phyloP scores from a whole-genome alignment of 2,797 vertebrate genomes.

The Hipposideros larvatus region DNA sequence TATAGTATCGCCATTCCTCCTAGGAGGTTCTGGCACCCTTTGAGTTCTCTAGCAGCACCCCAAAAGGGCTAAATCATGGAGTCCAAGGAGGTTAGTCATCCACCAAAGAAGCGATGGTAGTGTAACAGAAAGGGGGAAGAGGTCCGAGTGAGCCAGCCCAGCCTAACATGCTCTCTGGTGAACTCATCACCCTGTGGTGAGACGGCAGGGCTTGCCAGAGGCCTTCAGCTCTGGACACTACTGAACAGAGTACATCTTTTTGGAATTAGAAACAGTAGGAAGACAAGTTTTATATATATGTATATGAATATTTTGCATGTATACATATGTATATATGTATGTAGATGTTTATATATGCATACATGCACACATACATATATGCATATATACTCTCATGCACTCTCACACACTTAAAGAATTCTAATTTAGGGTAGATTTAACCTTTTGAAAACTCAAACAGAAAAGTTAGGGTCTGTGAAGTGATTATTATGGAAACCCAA shows the following conservation, averaged over 20 bases:
- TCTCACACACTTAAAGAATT: conserved; percentile 9
- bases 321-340: background rate
- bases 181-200: conserved; percentile 82
- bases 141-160: conserved; percentile 73
- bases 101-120: conserved; percentile 74
- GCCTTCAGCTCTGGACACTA: conserved; percentile 84
- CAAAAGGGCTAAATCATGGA: background rate
- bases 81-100: conserved; percentile 50
- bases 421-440: conserved; percentile 73
- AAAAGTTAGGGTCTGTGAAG: conserved; percentile 66
- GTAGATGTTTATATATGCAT: background rate
- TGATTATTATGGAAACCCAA: conserved; percentile 79
- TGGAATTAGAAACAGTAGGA: conserved; percentile 86
- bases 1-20: background rate
- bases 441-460: conserved; percentile 73
- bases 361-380: background rate
- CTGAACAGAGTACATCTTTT: conserved; percentile 85
- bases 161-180: conserved; percentile 75
- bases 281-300: conserved; percentile 16
- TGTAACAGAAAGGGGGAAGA: conserved; percentile 73
- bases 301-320: background rate
- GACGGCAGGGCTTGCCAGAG: conserved; percentile 82
- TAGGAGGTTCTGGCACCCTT: background rate
- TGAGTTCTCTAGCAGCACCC: background rate
- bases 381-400: too few species aligned